Conservation (phyloP, 2,888 invertebrate genomes). For the Melangyna quadrimaculata region DNA sequence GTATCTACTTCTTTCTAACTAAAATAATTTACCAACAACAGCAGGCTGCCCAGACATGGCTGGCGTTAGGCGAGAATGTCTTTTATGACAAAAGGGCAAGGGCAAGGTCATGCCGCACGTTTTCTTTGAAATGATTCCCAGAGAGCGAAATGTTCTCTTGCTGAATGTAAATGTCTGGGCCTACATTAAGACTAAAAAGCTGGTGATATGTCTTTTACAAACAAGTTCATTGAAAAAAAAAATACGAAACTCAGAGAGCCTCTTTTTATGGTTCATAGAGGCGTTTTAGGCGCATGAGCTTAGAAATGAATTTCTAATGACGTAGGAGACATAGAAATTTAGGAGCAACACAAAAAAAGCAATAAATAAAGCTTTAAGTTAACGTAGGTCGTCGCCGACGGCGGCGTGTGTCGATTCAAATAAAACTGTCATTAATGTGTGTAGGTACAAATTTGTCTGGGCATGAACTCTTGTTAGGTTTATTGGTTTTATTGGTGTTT, state of each 20-base stretch:
- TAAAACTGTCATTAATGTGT: not conserved
- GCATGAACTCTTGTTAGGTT: slow-evolving; percentile 27
- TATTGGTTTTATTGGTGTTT: slow-evolving; percentile 31
- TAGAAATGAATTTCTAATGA: slow-evolving; percentile 30
- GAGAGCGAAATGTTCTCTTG: slow-evolving; percentile 5
- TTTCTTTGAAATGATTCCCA: not conserved
- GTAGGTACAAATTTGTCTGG: slow-evolving; percentile 7
- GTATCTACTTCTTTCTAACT: slow-evolving; percentile 14
- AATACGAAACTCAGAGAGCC: slow-evolving; percentile 1
- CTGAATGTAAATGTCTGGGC: slow-evolving; percentile 18
- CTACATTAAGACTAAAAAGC: slow-evolving; percentile 38
- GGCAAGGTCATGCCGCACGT: slow-evolving; percentile 60
- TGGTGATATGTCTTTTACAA: not conserved
- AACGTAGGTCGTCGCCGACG: not conserved
- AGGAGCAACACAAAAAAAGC: not conserved
- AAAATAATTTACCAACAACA: slow-evolving; percentile 53
- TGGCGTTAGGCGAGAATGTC: slow-evolving; percentile 25
- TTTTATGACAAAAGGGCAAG: slow-evolving; percentile 59
- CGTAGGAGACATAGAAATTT: slow-evolving; percentile 33
- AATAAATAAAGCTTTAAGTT: slow-evolving; percentile 34
- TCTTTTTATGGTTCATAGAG: not conserved
- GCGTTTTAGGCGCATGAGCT: slow-evolving; percentile 41
- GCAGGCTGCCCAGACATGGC: slow-evolving; percentile 37
- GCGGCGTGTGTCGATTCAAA: not conserved
- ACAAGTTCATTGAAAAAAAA: slow-evolving; percentile 46